Evolutionary conservation across 2,113 vertebrate genomes (phyloP), one percentile per base, ranked within the genome.

Genomic region (Bolborhynchus lineola): DNA sequence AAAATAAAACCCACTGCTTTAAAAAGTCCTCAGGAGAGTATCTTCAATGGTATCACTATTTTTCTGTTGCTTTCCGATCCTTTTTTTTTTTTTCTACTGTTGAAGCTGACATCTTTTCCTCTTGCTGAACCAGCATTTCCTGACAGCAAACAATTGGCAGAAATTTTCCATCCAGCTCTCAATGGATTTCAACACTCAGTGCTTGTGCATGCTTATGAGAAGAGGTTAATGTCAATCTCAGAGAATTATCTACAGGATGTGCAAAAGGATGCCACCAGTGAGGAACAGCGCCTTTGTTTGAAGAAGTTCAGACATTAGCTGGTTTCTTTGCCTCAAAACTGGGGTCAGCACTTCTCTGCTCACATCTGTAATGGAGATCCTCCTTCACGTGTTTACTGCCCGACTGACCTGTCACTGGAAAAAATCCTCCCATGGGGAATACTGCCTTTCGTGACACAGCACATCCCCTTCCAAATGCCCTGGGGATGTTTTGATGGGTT

Each of bases 101-200:
- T 55, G 52, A 83, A 95, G 80, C 52, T 96, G 76, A 95, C 92
- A 96, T 93, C 80, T 96, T 96, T 97, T 88, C 91, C 92, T 96
- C 93, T 80, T 93, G 90, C 91, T 96, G 96, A 96, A 92, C 83
- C 83, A 96, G 92, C 95, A 89, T 76, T 95, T 94, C 91, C 96
- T 94, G 91, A 94, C 18, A 71, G 88, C 33, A 90, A 91, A 89
- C 55, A 72, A 84, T 90, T 72, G 92, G 94, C 86, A 92, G 76
- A 94, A 96, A 91, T 78, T 96, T 96, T 95, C 96, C 93, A 49
- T 78, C 74, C 77, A 94, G 77, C 80, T 83, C 81, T 93, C 31
- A 50, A 89, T 71, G 53, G n/a, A 91, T 95, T 96, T 95, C 92
- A 94, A 85, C 92, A 96, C 90, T 87, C 20, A 0, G 15, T 72